phyloP scores from a whole-genome alignment of 1,140 invertebrate genomes.

The Goniozus legneri region DNA sequence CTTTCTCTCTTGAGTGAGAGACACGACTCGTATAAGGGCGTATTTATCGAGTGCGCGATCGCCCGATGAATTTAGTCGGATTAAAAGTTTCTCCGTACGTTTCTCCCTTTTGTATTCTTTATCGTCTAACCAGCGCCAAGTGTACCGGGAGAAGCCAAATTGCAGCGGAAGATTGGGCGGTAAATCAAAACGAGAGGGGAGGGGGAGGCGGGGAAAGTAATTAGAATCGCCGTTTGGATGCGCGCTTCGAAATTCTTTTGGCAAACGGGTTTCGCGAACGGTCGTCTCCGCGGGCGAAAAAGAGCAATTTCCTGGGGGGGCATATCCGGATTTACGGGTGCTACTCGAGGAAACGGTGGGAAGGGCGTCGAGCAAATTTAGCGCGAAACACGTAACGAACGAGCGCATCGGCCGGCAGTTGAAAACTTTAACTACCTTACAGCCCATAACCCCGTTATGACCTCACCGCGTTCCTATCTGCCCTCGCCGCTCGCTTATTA shows the following conservation, averaged over 20 bases:
- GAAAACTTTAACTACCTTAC: slow-evolving; percentile 48
- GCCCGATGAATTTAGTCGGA: too few relatives aligned
- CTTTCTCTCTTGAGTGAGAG: background rate
- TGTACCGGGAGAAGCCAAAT: too few relatives aligned
- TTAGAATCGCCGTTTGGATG: too few relatives aligned
- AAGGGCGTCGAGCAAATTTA: slow-evolving; percentile 46
- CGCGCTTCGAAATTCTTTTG: background rate
- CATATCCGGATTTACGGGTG: slow-evolving; percentile 30
- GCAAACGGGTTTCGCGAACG: background rate
- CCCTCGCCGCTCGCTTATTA: slow-evolving; percentile 36
- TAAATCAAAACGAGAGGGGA: too few relatives aligned
- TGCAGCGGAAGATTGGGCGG: too few relatives aligned
- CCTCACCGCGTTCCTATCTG: slow-evolving; percentile 14
- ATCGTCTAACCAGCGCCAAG: too few relatives aligned
- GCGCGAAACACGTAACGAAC: slow-evolving; percentile 43
- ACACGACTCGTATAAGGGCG: too few relatives aligned
- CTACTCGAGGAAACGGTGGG: slow-evolving; percentile 29
- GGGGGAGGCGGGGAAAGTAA: too few relatives aligned
- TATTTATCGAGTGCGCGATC: too few relatives aligned
- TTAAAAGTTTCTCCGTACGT: too few relatives aligned
- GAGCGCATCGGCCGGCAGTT: slow-evolving; percentile 22
- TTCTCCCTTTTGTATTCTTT: too few relatives aligned
- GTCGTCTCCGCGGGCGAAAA: slow-evolving; percentile 19
- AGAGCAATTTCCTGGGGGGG: slow-evolving; percentile 29
- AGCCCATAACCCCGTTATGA: slow-evolving; percentile 47